Conservation (phyloP, 2,113 vertebrate genomes). For the Entelurus aequoreus region DNA sequence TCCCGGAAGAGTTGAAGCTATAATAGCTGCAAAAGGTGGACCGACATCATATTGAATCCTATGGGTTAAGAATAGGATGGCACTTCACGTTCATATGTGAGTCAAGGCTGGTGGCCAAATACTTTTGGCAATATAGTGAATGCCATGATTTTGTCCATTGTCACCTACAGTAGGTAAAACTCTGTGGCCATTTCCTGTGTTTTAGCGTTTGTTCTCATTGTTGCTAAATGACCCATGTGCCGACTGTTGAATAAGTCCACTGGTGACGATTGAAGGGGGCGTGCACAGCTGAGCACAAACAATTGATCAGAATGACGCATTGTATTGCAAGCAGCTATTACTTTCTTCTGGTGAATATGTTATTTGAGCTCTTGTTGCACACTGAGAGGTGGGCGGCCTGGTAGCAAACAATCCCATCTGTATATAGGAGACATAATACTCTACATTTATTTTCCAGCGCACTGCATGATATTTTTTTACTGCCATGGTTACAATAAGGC, state of each 20-base stretch:
- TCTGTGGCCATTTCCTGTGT: slow-evolving; percentile 20
- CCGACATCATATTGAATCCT: too few species aligned
- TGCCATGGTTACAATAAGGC: not conserved
- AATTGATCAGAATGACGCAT: slow-evolving; percentile 69
- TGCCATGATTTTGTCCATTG: too few species aligned
- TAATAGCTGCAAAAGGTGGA: too few species aligned
- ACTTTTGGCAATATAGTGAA: too few species aligned
- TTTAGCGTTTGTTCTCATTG: slow-evolving; percentile 56
- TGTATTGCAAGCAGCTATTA: slow-evolving; percentile 54
- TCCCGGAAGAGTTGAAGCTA: too few species aligned
- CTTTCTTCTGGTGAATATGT: slow-evolving; percentile 44
- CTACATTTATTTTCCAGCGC: slow-evolving; percentile 6
- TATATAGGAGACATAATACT: slow-evolving; percentile 33
- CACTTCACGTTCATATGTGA: too few species aligned
- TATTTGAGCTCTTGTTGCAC: slow-evolving; percentile 55
- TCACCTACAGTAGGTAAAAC: too few species aligned
- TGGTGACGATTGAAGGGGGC: slow-evolving; percentile 60
- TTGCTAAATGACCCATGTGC: slow-evolving; percentile 58
- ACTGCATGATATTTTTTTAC: not conserved
- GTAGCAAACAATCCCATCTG: slow-evolving; percentile 54
- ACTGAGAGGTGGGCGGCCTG: slow-evolving; percentile 30
- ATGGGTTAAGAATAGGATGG: too few species aligned
- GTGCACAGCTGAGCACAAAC: slow-evolving; percentile 51
- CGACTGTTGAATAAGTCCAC: slow-evolving; percentile 47
- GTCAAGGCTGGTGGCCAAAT: too few species aligned